Evolutionary conservation across 2,888 invertebrate species (phyloP).

Genomic region (Cephus sareptanus): DNA sequence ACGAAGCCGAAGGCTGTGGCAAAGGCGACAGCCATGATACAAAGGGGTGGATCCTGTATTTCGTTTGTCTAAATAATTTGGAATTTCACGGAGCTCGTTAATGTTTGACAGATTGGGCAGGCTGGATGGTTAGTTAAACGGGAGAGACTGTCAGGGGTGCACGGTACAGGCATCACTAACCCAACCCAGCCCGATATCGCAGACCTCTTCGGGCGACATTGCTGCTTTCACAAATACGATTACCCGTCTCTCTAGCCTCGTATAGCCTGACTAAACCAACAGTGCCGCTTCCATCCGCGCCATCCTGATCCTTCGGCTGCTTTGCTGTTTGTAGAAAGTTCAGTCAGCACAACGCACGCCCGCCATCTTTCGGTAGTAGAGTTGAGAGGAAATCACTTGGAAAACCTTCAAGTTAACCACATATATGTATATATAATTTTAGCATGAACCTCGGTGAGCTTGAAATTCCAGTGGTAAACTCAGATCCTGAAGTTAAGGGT

Average conservation of each 20-base stretch:
- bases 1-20: too few species aligned
- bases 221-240: slow-evolving; percentile 47
- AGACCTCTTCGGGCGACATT: neutral
- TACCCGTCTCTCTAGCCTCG: slow-evolving; percentile 33
- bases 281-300: neutral
- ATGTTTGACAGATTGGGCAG: slow-evolving; percentile 16
- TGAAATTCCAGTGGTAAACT: too few species aligned
- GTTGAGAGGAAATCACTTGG: neutral
- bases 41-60: too few species aligned
- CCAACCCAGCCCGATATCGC: neutral
- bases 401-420: too few species aligned
- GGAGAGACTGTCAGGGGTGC: neutral
- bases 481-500: too few species aligned
- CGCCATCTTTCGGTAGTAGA: neutral
- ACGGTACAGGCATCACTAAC: slow-evolving; percentile 9
- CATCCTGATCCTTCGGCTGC: too few species aligned
- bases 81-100: slow-evolving; percentile 14
- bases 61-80: slow-evolving; percentile 10
- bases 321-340: too few species aligned
- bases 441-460: too few species aligned
- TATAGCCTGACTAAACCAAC: slow-evolving; percentile 27
- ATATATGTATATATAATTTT: too few species aligned
- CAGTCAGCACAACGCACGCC: too few species aligned
- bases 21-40: too few species aligned
- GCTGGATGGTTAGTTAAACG: neutral